Base-by-base conservation (phyloP, 1,140 invertebrate species). In the Sycophaga agraensis region DNA sequence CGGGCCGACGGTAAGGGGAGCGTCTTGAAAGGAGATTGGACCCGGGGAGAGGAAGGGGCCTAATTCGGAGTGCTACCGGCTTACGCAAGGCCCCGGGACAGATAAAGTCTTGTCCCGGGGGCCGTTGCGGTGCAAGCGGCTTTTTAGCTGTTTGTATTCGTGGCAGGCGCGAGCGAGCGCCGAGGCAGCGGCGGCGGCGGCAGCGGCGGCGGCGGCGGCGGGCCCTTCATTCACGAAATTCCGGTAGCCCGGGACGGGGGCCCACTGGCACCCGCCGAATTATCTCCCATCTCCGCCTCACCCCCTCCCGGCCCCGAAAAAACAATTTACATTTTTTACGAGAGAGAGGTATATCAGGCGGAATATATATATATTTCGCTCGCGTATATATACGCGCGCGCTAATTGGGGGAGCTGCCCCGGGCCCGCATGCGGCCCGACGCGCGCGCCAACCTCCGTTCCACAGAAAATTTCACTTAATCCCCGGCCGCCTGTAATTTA, bases 41-140 rank as follows among this genome's bases (percentile, higher is more conserved):
- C n/a, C n/a, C n/a, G n/a, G n/a, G 46, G 34, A 49, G 46, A 66
- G 65, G 67, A 70, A 72, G 66, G 67, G 68, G 66, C 67, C 68
- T 75, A 75, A 73, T 75, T 75, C 71, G 63, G 65, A 73, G 67
- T 70, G 73, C 73, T 75, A 75, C 73, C 70, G 70, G 68, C 71
- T 75, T 75, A 75, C 73, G 73, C 73, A 75, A 75, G 70, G 65
- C 68, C 24, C 45, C 55, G 53, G 49, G 39, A 51, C 59, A 55
- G 51, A 56, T 55, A 48, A 49, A 31, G 22, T 49, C 43, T 60
- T 42, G 48, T 51, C 26, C 31, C 45, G 48, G 57, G 56, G 49
- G 16, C 39, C 24, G 21, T 24, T 28, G 14, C 24, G 35, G 35
- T 35, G 24, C 12, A 37, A 35, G 50, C 54, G 42, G 54, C 39